Evolutionary conservation across 2,888 invertebrate species (phyloP), one percentile per base, ranked within the genome.

Genomic region (Cephus pulcher): DNA sequence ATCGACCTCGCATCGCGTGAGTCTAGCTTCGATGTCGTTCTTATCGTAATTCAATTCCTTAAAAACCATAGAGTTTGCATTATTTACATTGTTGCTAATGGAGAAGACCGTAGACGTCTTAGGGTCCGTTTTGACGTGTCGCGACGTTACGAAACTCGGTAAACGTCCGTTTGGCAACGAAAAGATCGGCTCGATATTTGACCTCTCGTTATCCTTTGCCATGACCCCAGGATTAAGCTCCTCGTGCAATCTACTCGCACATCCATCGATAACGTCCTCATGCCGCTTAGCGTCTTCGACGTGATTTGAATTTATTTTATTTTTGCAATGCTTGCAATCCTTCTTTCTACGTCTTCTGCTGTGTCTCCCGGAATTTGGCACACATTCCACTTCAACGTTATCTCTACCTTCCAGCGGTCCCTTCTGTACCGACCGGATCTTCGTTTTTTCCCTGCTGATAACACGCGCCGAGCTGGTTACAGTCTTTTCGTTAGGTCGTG

Each of bases 311-410:
- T 15, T 75, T 11, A 75, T 78, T 73, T 85, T 86, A 75, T 76
- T 84, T 68, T 84, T 87, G 80, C 91, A 91, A 74, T 90, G 90
- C 75, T 90, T 91, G 81, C 91, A 91, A 79, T 91, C 91, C 79
- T 89, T 90, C 78, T 91, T 91, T 75, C 85, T 83, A 12, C 91
- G 86, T 35, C 89, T 84, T n/a, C 87, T 86, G 11, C 76, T 73
- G n/a, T 69, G 71, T 34, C 71, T 71, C 12, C 12, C 71, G 30
- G 71, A 12, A 34, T 71, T 71, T 71, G 71, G 71, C 71, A 71
- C 71, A 30, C 40, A 69, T 12, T 76, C 34, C 40, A 33, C 56
- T 32, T 68, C 75, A 11, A 40, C 68, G 30, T 78, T 75, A 32
- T 78, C 75, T 56, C 78, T 75, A 32, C 33, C 75, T 4, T 74